phyloP scores from a whole-genome alignment of 2,888 invertebrate genomes.

The Synanthedon tipuliformis region DNA sequence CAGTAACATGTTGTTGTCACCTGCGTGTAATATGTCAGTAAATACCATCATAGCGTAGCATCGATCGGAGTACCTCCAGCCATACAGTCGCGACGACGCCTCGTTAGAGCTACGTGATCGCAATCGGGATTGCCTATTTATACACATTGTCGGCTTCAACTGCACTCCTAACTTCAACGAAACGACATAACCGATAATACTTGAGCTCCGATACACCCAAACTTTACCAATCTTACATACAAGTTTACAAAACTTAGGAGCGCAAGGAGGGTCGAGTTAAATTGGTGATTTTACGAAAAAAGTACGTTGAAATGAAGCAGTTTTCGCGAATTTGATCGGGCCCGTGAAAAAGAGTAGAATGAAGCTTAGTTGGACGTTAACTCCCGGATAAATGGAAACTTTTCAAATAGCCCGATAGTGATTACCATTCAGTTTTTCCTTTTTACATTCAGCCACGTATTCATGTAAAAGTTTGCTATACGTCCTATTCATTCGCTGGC shows the following conservation, averaged over 20 bases:
- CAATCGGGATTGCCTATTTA: slow-evolving; percentile 64
- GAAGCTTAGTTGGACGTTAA: slow-evolving; percentile 47
- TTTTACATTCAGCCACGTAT: slow-evolving; percentile 11
- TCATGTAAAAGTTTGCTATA: neutral
- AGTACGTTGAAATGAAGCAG: slow-evolving; percentile 32
- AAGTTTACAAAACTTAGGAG: slow-evolving; percentile 8
- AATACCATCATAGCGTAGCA: slow-evolving; percentile 38
- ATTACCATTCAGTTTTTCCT: slow-evolving; percentile 31
- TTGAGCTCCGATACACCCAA: slow-evolving; percentile 20
- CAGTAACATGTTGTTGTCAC: neutral
- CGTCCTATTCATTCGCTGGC: neutral
- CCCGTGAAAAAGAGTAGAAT: slow-evolving; percentile 30
- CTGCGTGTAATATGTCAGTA: slow-evolving; percentile 13
- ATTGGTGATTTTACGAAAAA: slow-evolving; percentile 25
- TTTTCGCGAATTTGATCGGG: slow-evolving; percentile 41
- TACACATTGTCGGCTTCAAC: slow-evolving; percentile 54
- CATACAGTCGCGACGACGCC: slow-evolving; percentile 52
- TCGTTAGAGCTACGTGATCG: slow-evolving; percentile 65
- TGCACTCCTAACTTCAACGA: slow-evolving; percentile 27
- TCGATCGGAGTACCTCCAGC: slow-evolving; percentile 31
- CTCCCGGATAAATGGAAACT: slow-evolving; percentile 44
- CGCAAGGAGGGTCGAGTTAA: slow-evolving; percentile 13
- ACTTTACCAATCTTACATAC: slow-evolving; percentile 7
- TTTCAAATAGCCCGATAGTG: slow-evolving; percentile 37
- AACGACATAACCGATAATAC: slow-evolving; percentile 24